Conservation (phyloP, 2,888 invertebrate genomes). For the Argyra leucocephala region DNA sequence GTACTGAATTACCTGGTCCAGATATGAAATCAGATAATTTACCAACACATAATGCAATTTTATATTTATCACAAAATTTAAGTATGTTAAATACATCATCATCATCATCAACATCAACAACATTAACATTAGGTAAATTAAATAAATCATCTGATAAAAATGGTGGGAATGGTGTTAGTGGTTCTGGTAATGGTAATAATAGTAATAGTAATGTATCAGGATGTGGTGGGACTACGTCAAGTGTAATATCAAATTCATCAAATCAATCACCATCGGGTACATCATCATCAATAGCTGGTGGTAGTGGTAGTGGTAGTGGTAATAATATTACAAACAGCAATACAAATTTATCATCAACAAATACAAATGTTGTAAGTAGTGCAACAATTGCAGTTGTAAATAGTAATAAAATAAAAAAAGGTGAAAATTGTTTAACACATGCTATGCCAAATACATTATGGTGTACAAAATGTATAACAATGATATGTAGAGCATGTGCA, state of each 20-base stretch:
- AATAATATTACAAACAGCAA: slow-evolving; percentile 15
- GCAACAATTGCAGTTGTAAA: slow-evolving; percentile 21
- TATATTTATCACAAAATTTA: slow-evolving; percentile 54
- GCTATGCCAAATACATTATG: slow-evolving; percentile 63
- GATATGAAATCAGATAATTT: slow-evolving; percentile 58
- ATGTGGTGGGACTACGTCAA: slow-evolving; percentile 20
- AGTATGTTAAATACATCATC: slow-evolving; percentile 48
- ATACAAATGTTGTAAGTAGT: slow-evolving; percentile 19
- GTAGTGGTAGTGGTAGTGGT: slow-evolving; percentile 12
- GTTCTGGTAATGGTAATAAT: slow-evolving; percentile 8
- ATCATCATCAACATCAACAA: slow-evolving; percentile 36
- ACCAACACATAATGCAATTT: slow-evolving; percentile 58
- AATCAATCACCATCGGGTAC: slow-evolving; percentile 21
- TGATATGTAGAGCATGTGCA: slow-evolving; percentile 59
- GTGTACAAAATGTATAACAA: slow-evolving; percentile 57
- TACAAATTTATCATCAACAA: slow-evolving; percentile 25
- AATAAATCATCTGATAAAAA: slow-evolving; percentile 7
- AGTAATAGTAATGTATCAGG: background rate
- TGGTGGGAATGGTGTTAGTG: background rate
- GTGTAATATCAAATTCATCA: slow-evolving; percentile 20
- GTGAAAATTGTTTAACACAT: slow-evolving; percentile 60
- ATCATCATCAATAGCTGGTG: slow-evolving; percentile 16
- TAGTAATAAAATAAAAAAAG: slow-evolving; percentile 26
- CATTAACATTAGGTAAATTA: slow-evolving; percentile 16
- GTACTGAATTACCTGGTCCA: slow-evolving; percentile 54